These are phyloP conservation scores for Lysiphlebus fabarum DNA, from an alignment of 1,140 invertebrate species.

Conservation along the genomic window DNA sequence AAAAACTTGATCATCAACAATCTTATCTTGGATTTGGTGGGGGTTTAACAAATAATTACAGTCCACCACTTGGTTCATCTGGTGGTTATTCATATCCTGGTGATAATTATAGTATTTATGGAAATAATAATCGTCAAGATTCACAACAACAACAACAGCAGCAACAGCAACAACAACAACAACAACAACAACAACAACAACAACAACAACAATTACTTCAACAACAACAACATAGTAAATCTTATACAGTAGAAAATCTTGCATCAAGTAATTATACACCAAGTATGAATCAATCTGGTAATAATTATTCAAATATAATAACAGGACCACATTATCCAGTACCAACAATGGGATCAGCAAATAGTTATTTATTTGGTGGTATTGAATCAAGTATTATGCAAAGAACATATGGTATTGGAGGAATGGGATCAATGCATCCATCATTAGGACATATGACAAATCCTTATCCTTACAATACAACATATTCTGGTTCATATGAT, in stretches of 20 bases:
- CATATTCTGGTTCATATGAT: constrained; percentile 52
- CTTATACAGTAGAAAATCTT: constrained; percentile 52
- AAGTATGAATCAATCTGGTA: constrained; percentile 44
- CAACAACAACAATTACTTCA: constrained; percentile 25
- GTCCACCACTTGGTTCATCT: constrained; percentile 38
- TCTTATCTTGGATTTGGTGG: constrained; percentile 41
- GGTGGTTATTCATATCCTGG: constrained; percentile 42
- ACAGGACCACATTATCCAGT: constrained; percentile 51
- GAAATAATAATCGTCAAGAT: constrained; percentile 39
- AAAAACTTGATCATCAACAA: constrained; percentile 44
- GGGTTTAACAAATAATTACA: constrained; percentile 44
- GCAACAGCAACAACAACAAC: constrained; percentile 29
- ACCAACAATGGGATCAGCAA: constrained; percentile 46
- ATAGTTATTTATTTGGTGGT: constrained; percentile 49
- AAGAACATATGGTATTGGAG: constrained; percentile 46
- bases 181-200: constrained; percentile 27
- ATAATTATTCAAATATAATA: constrained; percentile 47
- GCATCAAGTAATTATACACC: constrained; percentile 53
- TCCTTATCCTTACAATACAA: constrained; percentile 49
- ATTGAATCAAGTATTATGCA: constrained; percentile 52
- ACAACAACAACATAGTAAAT: constrained; percentile 50
- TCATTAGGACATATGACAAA: constrained; percentile 49
- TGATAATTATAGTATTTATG: constrained; percentile 46
- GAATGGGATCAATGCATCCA: constrained; percentile 49
- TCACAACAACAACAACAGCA: constrained; percentile 5